Conservation (phyloP, 2,888 invertebrate genomes). For the Eudemis profundana region DNA sequence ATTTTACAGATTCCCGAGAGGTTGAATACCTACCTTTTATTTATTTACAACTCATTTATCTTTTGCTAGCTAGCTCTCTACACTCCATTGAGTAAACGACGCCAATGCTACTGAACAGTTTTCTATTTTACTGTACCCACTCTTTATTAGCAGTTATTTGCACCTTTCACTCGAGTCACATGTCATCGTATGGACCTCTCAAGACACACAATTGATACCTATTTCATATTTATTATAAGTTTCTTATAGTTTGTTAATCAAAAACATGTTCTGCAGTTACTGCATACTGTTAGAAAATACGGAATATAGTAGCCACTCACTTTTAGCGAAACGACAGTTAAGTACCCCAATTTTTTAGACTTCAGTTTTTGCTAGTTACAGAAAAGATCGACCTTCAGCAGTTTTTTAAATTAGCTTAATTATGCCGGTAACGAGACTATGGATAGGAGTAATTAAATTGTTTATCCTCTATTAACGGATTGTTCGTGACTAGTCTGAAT, state of each 20-base stretch:
- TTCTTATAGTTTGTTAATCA: background rate
- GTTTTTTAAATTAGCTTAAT: slow-evolving; percentile 3
- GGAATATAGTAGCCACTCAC: background rate
- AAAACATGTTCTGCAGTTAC: no score
- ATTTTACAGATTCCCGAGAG: background rate
- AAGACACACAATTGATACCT: background rate
- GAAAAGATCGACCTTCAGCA: background rate
- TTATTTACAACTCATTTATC: background rate
- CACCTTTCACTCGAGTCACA: slow-evolving; percentile 36
- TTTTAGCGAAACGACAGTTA: background rate
- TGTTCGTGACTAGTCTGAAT: slow-evolving; percentile 31
- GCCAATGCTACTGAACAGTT: slow-evolving; percentile 21
- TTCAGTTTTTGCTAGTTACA: background rate
- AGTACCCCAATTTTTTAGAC: slow-evolving; percentile 1
- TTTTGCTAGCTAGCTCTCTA: slow-evolving; percentile 11
- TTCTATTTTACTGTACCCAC: slow-evolving; percentile 24
- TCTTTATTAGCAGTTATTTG: slow-evolving; percentile 29
- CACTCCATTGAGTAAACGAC: slow-evolving; percentile 4
- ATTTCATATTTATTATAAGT: background rate
- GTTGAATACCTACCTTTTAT: background rate
- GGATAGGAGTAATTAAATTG: slow-evolving; percentile 30
- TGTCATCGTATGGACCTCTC: slow-evolving; percentile 1
- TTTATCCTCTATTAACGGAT: slow-evolving; percentile 17
- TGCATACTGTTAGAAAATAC: no score
- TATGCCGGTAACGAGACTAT: slow-evolving; percentile 6